These are phyloP conservation scores for Drosophila mercatorum DNA, from an alignment of 2,888 invertebrate species.

Conservation along the genomic window DNA sequence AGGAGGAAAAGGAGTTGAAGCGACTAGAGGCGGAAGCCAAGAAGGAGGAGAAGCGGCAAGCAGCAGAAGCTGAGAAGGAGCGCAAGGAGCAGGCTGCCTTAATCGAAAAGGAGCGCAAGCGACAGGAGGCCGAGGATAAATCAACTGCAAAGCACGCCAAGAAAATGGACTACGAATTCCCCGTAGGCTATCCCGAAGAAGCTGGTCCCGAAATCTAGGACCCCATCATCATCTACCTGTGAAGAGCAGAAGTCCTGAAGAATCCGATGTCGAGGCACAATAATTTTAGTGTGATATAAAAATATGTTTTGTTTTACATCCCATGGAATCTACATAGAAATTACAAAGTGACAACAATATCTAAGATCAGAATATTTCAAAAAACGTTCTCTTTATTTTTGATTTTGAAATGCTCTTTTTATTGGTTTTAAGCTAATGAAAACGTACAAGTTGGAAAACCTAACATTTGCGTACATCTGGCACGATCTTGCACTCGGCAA, in stretches of 20 bases:
- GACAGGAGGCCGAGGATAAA: not conserved
- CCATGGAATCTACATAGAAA: not conserved
- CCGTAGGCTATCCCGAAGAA: not conserved
- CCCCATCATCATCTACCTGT: no score
- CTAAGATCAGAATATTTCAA: no score
- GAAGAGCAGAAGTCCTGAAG: not conserved
- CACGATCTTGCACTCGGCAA: conserved; percentile 68
- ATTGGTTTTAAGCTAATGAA: not conserved
- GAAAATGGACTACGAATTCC: not conserved
- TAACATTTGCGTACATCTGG: conserved; percentile 77
- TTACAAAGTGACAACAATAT: not conserved
- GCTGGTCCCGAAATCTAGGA: not conserved
- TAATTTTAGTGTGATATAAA: conserved; percentile 7
- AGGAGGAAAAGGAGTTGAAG: conserved; percentile 11
- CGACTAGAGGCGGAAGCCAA: conserved; percentile 9
- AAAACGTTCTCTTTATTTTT: not conserved
- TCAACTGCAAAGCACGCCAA: not conserved
- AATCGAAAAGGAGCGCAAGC: conserved; percentile 11
- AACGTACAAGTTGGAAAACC: conserved; percentile 11
- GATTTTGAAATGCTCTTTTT: conserved; percentile 13
- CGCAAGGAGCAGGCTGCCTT: not conserved
- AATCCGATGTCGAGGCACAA: not conserved
- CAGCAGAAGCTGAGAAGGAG: conserved; percentile 5
- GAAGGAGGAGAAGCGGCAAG: conserved; percentile 10
- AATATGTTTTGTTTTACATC: conserved; percentile 4